Evolutionary conservation across 2,888 invertebrate species (phyloP), one percentile per base, ranked within the genome.

Genomic region (Sinelater perroti): DNA sequence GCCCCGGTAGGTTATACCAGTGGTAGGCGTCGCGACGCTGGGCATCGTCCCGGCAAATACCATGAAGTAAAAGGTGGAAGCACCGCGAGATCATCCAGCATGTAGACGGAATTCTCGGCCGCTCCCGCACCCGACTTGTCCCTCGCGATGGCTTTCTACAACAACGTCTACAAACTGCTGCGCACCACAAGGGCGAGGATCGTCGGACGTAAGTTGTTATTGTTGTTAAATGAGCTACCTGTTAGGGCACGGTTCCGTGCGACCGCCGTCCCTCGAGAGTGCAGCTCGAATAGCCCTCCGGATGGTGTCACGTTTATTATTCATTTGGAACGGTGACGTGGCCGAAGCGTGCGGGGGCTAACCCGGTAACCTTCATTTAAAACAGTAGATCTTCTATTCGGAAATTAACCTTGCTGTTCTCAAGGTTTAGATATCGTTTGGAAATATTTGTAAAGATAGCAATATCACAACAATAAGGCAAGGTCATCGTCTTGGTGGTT

Each of bases 61-160:
- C 18, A n/a, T n/a, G n/a, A n/a, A n/a, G n/a, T 30, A 44, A n/a
- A n/a, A n/a, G n/a, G n/a, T n/a, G n/a, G n/a, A n/a, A n/a, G n/a
- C n/a, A n/a, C n/a, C n/a, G n/a, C n/a, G n/a, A n/a, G n/a, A n/a
- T n/a, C n/a, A n/a, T n/a, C n/a, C n/a, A n/a, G n/a, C n/a, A n/a
- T n/a, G n/a, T n/a, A n/a, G n/a, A n/a, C n/a, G n/a, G n/a, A n/a
- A n/a, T n/a, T n/a, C n/a, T n/a, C n/a, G n/a, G n/a, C n/a, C n/a
- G n/a, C n/a, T n/a, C n/a, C n/a, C n/a, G n/a, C n/a, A n/a, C n/a
- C n/a, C n/a, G n/a, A n/a, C n/a, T n/a, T n/a, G n/a, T n/a, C n/a
- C n/a, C n/a, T n/a, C n/a, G 49, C 20, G 33, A 55, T 60, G 54
- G 59, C 59, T 26, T 55, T 58, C 28, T 54, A 54, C 36, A 49